phyloP scores from a whole-genome alignment of 2,113 vertebrate species.

The Planiliza haematocheilus region DNA sequence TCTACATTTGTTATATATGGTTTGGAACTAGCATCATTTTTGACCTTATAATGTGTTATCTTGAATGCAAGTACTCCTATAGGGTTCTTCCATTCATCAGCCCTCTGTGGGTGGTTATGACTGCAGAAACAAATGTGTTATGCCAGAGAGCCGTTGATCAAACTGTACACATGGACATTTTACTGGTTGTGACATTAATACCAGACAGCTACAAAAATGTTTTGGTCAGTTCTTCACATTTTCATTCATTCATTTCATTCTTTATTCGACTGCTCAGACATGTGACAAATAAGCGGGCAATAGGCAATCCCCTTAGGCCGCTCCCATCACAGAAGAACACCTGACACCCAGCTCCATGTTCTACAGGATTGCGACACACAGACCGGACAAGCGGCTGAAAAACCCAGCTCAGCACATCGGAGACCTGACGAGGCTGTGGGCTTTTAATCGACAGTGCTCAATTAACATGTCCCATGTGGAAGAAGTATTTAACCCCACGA shows the following conservation, averaged over 20 bases:
- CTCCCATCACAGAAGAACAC: conserved; percentile 4
- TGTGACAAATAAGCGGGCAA: conserved; percentile 10
- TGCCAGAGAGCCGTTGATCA: too few relatives aligned
- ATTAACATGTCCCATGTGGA: conserved; percentile 54
- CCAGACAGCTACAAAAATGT: neutral
- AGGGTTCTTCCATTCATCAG: neutral
- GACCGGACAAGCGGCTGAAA: conserved; percentile 3
- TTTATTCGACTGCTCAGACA: neutral
- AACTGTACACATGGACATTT: neutral
- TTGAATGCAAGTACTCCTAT: neutral
- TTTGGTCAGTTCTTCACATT: neutral
- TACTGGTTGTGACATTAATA: neutral
- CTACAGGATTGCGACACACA: neutral
- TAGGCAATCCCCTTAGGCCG: neutral
- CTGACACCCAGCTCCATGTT: conserved; percentile 34
- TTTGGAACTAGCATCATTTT: neutral
- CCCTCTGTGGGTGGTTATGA: neutral
- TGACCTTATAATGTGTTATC: neutral
- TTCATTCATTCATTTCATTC: too few relatives aligned
- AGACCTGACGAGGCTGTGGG: neutral
- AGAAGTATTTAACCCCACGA: conserved; percentile 60
- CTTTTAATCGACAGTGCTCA: conserved; percentile 41
- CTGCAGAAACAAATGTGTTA: neutral
- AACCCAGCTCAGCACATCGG: conserved; percentile 27
- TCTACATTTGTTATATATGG: neutral